Evolutionary conservation across 1,140 invertebrate species (phyloP).

Genomic region (Lerema accius): DNA sequence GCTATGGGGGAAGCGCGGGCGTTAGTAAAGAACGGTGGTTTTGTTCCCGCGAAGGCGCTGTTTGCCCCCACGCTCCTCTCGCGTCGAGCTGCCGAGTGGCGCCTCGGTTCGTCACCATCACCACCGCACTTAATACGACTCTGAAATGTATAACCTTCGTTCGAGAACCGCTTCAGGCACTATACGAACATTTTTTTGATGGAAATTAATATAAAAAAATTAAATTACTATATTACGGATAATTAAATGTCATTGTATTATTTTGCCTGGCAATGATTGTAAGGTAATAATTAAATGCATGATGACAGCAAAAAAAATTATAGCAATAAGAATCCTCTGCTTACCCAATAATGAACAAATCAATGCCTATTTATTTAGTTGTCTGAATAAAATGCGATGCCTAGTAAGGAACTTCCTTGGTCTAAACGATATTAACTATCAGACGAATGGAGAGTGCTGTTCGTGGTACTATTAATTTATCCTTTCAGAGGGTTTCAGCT

Average conservation of each 20-base stretch:
- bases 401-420: conserved; percentile 6
- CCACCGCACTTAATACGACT: conserved; percentile 33
- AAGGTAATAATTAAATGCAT: no score
- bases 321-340: no score
- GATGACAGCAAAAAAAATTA: no score
- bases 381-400: conserved; percentile 8
- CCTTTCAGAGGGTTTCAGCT: conserved; percentile 2
- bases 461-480: conserved; percentile 19
- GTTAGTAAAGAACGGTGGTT: conserved; percentile 63
- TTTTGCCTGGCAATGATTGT: no score
- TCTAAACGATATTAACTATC: conserved; percentile 8
- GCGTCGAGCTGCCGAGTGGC: conserved; percentile 41
- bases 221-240: no score
- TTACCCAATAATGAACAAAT: background rate
- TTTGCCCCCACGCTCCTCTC: conserved; percentile 37
- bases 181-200: background rate
- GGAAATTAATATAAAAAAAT: no score
- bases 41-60: conserved; percentile 58
- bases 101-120: conserved; percentile 55
- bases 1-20: conserved; percentile 64
- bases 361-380: background rate
- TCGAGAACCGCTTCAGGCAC: background rate
- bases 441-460: conserved; percentile 15
- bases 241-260: no score
- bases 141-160: conserved; percentile 3